Percentiles rank a stretch among this genome's conserved stretches.
Evolutionary conservation across 2,888 invertebrate genomes (phyloP).

Genomic region (Cyrtodaria siliqua): DNA sequence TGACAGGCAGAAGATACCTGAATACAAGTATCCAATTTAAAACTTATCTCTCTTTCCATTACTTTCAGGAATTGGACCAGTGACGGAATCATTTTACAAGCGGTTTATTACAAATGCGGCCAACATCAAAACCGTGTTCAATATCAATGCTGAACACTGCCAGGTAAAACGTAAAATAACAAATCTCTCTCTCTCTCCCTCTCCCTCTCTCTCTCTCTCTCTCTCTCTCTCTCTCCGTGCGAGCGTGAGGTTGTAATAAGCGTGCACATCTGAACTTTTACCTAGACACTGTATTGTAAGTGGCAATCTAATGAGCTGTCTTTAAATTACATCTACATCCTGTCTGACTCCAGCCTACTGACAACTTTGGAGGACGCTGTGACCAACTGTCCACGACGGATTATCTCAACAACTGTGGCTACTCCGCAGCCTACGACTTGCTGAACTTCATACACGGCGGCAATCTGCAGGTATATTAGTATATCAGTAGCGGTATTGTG

Average conservation of each 20-base stretch:
- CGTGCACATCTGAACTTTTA: no score
- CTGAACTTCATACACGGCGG: slow-evolving; percentile 73
- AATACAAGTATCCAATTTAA: no score
- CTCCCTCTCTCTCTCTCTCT: no score
- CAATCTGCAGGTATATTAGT: slow-evolving; percentile 44
- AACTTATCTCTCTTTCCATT: no score
- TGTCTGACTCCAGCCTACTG: slow-evolving; percentile 71
- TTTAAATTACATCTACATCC: no score
- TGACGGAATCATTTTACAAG: slow-evolving; percentile 63
- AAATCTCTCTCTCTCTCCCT: no score
- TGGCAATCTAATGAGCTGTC: no score
- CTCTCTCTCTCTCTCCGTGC: no score
- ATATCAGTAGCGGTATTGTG: not conserved
- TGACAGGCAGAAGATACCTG: no score
- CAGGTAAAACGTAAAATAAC: no score
- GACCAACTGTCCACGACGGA: slow-evolving; percentile 36
- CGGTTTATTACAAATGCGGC: slow-evolving; percentile 54
- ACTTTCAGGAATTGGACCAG: slow-evolving; percentile 58
- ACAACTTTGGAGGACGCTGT: slow-evolving; percentile 69
- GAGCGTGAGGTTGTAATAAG: no score
- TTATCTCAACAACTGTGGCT: slow-evolving; percentile 71
- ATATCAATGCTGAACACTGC: slow-evolving; percentile 63
- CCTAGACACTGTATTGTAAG: no score
- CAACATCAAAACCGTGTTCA: slow-evolving; percentile 67
- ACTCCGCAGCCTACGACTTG: slow-evolving; percentile 72